Evolutionary conservation across 2,888 invertebrate genomes (phyloP).

Genomic region (Aproaerema taeniolella): DNA sequence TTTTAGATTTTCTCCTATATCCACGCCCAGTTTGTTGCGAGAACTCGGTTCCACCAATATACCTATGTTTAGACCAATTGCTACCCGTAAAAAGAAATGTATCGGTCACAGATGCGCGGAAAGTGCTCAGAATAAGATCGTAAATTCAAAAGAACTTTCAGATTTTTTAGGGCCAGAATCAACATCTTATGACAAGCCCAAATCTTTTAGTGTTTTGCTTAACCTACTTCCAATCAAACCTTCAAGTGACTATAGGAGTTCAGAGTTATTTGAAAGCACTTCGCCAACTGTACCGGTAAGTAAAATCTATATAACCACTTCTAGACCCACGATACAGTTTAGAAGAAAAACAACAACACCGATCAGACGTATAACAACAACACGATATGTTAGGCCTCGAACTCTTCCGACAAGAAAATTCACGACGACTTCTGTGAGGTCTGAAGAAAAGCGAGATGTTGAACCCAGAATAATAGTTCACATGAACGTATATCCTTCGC

Average conservation of each 20-base stretch:
- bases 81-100: conserved; percentile 37
- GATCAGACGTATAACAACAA: conserved; percentile 29
- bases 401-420: conserved; percentile 20
- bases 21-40: conserved; percentile 26
- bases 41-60: conserved; percentile 27
- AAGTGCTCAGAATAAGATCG: conserved; percentile 13
- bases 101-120: conserved; percentile 33
- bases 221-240: conserved; percentile 79
- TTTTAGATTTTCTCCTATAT: conserved; percentile 47
- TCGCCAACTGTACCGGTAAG: conserved; percentile 25
- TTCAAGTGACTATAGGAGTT: conserved; percentile 33
- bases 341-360: conserved; percentile 46
- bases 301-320: conserved; percentile 56
- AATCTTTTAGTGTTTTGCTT: conserved; percentile 81
- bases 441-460: conserved; percentile 18
- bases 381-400: conserved; percentile 35
- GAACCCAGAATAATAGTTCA: conserved; percentile 78
- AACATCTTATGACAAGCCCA: conserved; percentile 35
- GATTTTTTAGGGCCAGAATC: conserved; percentile 26
- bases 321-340: conserved; percentile 51
- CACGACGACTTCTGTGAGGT: not conserved
- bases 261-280: conserved; percentile 23
- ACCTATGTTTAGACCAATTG: conserved; percentile 46
- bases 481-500: conserved; percentile 77
- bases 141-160: conserved; percentile 21